A percentile compares a stretch with the other conserved stretches of the same genome.
These are phyloP conservation scores for Heliconius erato DNA, from an alignment of 2,888 invertebrate genomes.

Conservation along the genomic window DNA sequence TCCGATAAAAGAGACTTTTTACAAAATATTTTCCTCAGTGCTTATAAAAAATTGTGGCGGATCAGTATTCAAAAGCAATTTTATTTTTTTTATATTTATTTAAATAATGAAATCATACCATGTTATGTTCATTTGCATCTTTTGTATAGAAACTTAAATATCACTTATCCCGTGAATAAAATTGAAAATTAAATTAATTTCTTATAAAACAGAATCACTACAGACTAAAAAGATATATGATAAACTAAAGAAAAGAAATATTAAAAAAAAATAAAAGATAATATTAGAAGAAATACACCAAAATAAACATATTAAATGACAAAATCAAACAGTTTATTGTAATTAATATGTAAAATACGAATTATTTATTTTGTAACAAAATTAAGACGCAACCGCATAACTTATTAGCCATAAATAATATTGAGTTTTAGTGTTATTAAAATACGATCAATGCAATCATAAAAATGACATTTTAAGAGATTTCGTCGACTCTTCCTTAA, in stretches of 20 bases:
- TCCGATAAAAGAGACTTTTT: too few species aligned
- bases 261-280: background rate
- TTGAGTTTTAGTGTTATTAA: slow-evolving; percentile 1
- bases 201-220: too few species aligned
- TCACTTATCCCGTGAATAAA: too few species aligned
- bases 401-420: slow-evolving; percentile 9
- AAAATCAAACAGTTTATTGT: slow-evolving; percentile 9
- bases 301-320: background rate
- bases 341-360: background rate
- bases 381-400: background rate
- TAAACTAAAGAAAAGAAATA: background rate
- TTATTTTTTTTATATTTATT: too few species aligned
- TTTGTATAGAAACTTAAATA: too few species aligned
- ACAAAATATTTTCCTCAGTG: too few species aligned
- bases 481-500: background rate
- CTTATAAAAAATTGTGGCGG: too few species aligned
- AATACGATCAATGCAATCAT: background rate
- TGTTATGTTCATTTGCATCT: too few species aligned
- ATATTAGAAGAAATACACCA: background rate
- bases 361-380: background rate
- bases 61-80: too few species aligned
- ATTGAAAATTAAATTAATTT: too few species aligned
- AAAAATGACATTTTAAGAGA: background rate
- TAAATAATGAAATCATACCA: too few species aligned
- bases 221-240: too few species aligned